Base-by-base conservation (phyloP, 2,888 invertebrate genomes). In the Malacosoma neustria region DNA sequence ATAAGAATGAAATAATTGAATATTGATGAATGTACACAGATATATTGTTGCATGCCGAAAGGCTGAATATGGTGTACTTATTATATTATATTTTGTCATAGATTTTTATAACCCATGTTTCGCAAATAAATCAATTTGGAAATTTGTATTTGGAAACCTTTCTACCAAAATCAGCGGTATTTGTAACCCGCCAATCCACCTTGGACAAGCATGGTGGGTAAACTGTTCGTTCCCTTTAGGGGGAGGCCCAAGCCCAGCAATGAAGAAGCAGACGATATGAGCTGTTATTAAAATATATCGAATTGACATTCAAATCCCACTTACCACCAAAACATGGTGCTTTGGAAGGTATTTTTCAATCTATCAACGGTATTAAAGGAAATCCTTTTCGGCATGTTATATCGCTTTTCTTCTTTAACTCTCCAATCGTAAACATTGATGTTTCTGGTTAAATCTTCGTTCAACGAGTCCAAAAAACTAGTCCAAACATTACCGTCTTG, bases 381-480 rank as follows among this genome's bases (percentile, higher is more conserved):
- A 11, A 61, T 58, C 2, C 40, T 49, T 41, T 61, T 57, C 2
- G 49, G 45, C 7, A 37, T 42, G 14, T 46, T 55, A 30, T 29
- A 35, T 5, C 32, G 38, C 3, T 38, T 36, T 1, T 42, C 51
- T 4, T 59, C 54, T 11, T 51, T 57, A 0, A 49, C 31, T 41
- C 40, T 67, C 57, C 64, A 68, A 32, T 71, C 64, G 34, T 62
- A 70, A 5, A 81, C 52, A 41, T 80, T 76, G 0, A 81, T 49
- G 37, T 74, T 80, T 13, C 70, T 70, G 0, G 77, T 77, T 39
- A 82, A 45, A 55, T 82, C 81, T 37, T 80, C 81, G 37, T 67
- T 72, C 3, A 80, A 43, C 2, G 72, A 57, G 30, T 81, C 79
- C 40, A 68, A 45, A 42, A 79, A 75, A 30, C 54, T 62, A 0